These are phyloP conservation scores for Columbina picui DNA, from an alignment of 2,113 vertebrate species.

Conservation along the genomic window DNA sequence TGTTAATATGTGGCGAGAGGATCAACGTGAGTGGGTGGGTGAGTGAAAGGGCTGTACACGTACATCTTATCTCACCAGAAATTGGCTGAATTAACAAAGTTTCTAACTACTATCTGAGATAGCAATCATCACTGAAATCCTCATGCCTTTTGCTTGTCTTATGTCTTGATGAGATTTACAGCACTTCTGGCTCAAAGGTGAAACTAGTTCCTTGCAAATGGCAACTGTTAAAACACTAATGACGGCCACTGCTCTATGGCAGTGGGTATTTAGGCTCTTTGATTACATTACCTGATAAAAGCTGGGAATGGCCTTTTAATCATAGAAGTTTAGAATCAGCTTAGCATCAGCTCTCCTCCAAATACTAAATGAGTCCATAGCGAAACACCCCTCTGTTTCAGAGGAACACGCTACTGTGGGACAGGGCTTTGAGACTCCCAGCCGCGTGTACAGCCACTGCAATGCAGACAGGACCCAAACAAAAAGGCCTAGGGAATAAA, in stretches of 20 bases:
- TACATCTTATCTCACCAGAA: slow-evolving; percentile 20
- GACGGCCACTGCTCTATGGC: neutral
- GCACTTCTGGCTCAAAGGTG: neutral
- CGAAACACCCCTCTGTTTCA: neutral
- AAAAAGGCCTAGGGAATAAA: neutral
- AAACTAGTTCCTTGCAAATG: neutral
- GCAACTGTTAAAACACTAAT: neutral
- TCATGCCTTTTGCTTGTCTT: neutral
- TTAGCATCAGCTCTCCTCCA: neutral
- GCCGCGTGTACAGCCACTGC: neutral
- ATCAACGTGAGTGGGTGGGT: neutral
- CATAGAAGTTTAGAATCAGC: neutral
- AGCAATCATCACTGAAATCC: neutral
- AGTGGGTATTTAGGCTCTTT: neutral
- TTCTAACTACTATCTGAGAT: neutral
- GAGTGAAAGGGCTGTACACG: neutral
- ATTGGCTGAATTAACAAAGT: neutral
- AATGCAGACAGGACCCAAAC: neutral
- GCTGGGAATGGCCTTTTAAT: neutral
- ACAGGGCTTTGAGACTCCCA: accelerated
- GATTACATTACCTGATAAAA: neutral
- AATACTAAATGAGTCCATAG: neutral
- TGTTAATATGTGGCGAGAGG: neutral
- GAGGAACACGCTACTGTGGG: neutral
- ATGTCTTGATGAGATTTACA: neutral